Evolutionary conservation across 2,797 vertebrate species (phyloP).

Genomic region (Cetoscarus ocellatus): DNA sequence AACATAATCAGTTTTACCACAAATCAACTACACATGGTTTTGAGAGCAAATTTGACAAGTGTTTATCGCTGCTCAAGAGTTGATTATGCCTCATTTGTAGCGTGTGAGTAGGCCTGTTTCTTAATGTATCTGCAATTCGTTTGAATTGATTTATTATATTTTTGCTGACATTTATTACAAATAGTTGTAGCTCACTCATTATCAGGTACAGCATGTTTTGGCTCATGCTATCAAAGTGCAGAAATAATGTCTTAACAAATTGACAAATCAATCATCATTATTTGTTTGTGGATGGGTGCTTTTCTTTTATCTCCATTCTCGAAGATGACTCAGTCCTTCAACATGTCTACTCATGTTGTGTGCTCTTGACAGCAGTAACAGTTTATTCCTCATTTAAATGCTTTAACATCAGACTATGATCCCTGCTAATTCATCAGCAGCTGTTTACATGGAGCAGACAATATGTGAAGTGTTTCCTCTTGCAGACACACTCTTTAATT

Average conservation of each 20-base stretch:
- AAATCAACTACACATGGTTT: not conserved
- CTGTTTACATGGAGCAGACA: conserved; percentile 31
- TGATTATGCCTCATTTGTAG: conserved; percentile 18
- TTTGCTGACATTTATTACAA: not conserved
- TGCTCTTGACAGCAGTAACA: conserved; percentile 16
- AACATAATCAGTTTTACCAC: conserved; percentile 18
- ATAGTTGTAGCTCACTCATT: too few relatives aligned
- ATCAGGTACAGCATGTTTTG: not conserved
- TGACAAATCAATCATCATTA: conserved; percentile 24
- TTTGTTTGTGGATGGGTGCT: conserved; percentile 3
- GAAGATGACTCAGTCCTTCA: not conserved
- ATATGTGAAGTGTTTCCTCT: conserved; percentile 17
- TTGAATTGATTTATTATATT: not conserved
- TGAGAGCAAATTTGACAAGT: not conserved
- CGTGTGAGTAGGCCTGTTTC: conserved; percentile 2
- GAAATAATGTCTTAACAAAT: conserved; percentile 5
- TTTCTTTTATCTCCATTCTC: not conserved
- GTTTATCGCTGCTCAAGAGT: not conserved
- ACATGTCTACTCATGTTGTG: conserved; percentile 6
- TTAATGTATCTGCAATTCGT: not conserved
- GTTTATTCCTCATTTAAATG: conserved; percentile 13
- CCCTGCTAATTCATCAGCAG: conserved; percentile 31
- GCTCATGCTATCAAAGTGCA: not conserved
- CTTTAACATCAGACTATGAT: conserved; percentile 16
- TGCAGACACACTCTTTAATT: conserved; percentile 23